Conservation (phyloP, 2,888 invertebrate genomes). For the Linnaemya vulpina region DNA sequence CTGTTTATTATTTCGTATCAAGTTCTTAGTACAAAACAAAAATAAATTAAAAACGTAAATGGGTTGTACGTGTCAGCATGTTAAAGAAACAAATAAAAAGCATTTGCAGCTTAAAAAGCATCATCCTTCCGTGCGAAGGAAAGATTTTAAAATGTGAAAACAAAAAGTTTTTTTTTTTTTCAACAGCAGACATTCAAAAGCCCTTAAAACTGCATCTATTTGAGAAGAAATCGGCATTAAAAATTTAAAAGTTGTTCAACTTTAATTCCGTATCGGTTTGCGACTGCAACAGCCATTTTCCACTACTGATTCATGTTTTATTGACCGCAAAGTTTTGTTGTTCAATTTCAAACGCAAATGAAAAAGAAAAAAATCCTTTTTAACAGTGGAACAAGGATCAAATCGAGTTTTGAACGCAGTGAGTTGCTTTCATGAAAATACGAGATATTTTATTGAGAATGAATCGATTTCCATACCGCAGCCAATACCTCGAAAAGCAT, state of each 20-base stretch:
- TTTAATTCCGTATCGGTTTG: neutral
- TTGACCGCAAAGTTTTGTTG: neutral
- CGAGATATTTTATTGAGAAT: no score
- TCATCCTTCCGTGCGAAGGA: neutral
- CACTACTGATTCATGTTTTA: no score
- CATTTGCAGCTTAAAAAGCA: neutral
- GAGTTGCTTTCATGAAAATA: no score
- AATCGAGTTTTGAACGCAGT: neutral
- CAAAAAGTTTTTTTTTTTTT: neutral
- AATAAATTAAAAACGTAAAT: slow-evolving; percentile 22
- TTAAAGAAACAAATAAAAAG: neutral
- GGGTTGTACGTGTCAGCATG: slow-evolving; percentile 41
- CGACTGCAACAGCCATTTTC: neutral
- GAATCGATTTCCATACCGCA: no score
- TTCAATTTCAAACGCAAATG: neutral
- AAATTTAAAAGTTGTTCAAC: slow-evolving; percentile 21
- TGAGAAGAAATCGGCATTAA: neutral
- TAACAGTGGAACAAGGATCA: slow-evolving; percentile 28
- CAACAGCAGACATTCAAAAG: neutral
- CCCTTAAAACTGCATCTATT: slow-evolving; percentile 2
- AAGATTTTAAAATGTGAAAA: neutral
- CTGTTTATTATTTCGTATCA: no score
- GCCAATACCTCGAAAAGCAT: no score
- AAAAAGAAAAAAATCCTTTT: slow-evolving; percentile 15
- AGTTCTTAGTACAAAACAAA: neutral